Percentiles rank a stretch among this genome's conserved stretches.
phyloP scores from a whole-genome alignment of 1,140 invertebrate genomes.

The Aphis gossypii region DNA sequence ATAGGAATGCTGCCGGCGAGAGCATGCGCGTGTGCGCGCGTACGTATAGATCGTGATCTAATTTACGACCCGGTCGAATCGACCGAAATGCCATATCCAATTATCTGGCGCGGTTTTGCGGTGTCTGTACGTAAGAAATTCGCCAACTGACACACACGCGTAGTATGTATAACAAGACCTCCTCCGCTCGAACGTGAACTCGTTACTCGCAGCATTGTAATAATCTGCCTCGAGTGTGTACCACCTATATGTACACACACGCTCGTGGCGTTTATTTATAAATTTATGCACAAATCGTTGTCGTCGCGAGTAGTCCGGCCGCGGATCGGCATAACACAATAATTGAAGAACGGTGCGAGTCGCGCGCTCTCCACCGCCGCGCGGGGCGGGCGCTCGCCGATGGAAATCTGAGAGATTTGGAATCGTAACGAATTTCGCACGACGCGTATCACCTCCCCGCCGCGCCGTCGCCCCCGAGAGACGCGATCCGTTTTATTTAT shows the following conservation, averaged over 20 bases:
- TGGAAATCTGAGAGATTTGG: background rate
- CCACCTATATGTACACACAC: no score
- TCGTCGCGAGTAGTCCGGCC: background rate
- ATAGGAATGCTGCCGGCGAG: background rate
- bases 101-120: background rate
- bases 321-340: background rate
- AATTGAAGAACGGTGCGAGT: background rate
- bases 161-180: background rate
- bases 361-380: background rate
- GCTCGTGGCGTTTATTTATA: background rate
- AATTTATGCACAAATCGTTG: background rate
- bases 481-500: background rate
- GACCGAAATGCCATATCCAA: constrained; percentile 29
- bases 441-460: background rate
- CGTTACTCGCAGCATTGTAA: background rate
- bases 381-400: background rate
- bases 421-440: background rate
- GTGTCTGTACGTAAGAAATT: background rate
- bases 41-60: constrained; percentile 24
- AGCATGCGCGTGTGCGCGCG: background rate
- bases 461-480: background rate
- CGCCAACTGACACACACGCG: background rate
- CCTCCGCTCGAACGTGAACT: background rate
- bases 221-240: background rate
- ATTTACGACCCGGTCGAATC: constrained; percentile 33